A percentile compares a stretch with the other conserved stretches of the same genome.
These are phyloP conservation scores for Charadrius vociferus DNA, from an alignment of 2,113 vertebrate genomes.

Conservation along the genomic window DNA sequence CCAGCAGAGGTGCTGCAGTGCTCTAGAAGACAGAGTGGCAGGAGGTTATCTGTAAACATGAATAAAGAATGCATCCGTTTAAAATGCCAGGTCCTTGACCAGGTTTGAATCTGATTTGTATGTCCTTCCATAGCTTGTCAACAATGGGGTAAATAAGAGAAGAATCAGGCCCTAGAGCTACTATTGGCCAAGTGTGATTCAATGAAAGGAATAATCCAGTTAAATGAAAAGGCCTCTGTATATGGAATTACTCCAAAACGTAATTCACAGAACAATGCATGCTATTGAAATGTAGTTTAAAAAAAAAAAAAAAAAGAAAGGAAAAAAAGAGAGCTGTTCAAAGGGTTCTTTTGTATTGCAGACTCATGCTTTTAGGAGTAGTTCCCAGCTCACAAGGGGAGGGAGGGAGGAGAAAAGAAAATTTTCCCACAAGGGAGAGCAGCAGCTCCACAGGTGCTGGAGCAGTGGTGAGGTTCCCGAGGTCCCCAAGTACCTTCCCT, in stretches of 20 bases:
- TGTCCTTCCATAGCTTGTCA: neutral
- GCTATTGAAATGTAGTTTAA: neutral
- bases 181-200: neutral
- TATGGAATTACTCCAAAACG: neutral
- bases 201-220: neutral
- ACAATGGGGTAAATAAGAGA: neutral
- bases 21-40: neutral
- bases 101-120: neutral
- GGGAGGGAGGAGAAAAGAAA: neutral
- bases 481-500: neutral
- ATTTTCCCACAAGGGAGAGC: neutral
- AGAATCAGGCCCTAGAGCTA: neutral
- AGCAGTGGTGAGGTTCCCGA: neutral
- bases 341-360: neutral
- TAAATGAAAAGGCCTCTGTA: slow-evolving; percentile 7
- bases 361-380: neutral
- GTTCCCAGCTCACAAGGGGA: neutral
- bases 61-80: neutral
- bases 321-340: neutral
- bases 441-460: neutral
- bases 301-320: neutral
- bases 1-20: neutral
- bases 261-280: neutral
- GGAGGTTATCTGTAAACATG: neutral
- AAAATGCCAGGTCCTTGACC: neutral